phyloP scores from a whole-genome alignment of 2,888 invertebrate genomes.

The Sacculina carcini region DNA sequence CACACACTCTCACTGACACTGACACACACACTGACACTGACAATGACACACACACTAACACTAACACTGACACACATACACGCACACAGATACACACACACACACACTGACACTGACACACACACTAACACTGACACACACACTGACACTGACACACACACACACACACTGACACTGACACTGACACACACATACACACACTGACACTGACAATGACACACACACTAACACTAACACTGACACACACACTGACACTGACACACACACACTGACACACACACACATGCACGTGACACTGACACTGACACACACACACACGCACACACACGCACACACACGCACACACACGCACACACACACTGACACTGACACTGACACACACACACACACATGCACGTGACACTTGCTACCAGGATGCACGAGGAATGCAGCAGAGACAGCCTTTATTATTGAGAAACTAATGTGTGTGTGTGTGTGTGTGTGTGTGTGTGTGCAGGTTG shows the following conservation, averaged over 20 bases:
- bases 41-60: not conserved
- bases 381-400: not conserved
- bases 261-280: not conserved
- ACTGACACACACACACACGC: not conserved
- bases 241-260: not conserved
- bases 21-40: not conserved
- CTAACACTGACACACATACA: not conserved
- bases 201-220: not conserved
- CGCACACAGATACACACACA: not conserved
- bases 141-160: not conserved
- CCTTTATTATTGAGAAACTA: no score
- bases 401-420: no score
- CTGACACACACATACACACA: not conserved
- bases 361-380: not conserved
- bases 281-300: not conserved
- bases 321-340: not conserved
- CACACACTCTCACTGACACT: not conserved
- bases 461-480: no score
- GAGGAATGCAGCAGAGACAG: no score
- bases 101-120: not conserved
- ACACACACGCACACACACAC: not conserved
- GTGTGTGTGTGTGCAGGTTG: no score
- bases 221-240: not conserved
- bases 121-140: not conserved
- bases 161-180: not conserved